A percentile compares a stretch with the other conserved stretches of the same genome.
Conservation (phyloP, 1,140 invertebrate genomes). For the Patella vulgata region DNA sequence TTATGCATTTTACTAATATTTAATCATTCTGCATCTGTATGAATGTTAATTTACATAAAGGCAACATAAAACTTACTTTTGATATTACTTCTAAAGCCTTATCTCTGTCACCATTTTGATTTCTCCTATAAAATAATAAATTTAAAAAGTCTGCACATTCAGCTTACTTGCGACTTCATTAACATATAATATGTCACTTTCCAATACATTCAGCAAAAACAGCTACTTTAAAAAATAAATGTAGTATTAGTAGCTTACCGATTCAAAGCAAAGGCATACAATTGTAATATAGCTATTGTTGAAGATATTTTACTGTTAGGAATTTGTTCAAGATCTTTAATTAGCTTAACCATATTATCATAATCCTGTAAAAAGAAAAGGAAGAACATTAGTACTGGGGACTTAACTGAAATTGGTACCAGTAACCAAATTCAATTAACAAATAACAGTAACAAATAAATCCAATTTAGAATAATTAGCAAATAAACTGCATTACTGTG, state of each 20-base stretch:
- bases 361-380: conserved; percentile 78
- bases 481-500: too few species aligned
- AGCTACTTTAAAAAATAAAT: too few species aligned
- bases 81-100: conserved; percentile 92
- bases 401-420: too few species aligned
- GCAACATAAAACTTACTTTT: conserved; percentile 71
- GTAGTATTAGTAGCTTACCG: conserved; percentile 74
- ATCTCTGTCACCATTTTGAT: conserved; percentile 92
- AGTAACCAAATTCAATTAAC: too few species aligned
- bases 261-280: conserved; percentile 98
- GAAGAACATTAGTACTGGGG: not conserved
- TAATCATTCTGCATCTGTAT: too few species aligned
- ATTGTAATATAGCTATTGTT: conserved; percentile 88
- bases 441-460: not conserved
- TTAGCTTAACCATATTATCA: conserved; percentile 96
- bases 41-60: too few species aligned
- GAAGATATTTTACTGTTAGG: conserved; percentile 90
- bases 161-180: too few species aligned
- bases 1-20: too few species aligned
- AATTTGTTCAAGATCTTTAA: conserved; percentile 94
- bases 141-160: too few species aligned
- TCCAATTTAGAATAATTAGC: not conserved
- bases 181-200: too few species aligned
- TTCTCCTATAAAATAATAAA: conserved; percentile 77
- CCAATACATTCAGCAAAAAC: too few species aligned